Evolutionary conservation across 2,888 invertebrate genomes (phyloP).

Genomic region (Adela reaumurella): DNA sequence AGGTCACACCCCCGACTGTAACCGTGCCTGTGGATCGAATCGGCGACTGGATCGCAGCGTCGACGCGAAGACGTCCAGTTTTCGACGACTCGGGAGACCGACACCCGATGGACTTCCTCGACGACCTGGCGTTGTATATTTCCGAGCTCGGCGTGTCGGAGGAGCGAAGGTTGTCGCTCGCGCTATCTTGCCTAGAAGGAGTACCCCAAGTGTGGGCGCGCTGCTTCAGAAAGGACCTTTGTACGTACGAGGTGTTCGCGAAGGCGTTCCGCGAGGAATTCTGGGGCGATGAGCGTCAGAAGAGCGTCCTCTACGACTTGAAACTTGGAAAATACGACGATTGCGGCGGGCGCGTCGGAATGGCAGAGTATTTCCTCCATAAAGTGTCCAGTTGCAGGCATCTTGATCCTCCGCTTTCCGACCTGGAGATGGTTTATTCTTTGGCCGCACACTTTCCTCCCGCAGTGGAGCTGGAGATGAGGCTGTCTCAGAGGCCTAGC

Average conservation of each 20-base stretch:
- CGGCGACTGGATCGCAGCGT: constrained; percentile 40
- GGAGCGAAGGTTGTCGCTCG: constrained; percentile 39
- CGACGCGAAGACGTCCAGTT: constrained; percentile 38
- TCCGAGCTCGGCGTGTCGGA: constrained; percentile 35
- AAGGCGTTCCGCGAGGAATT: constrained; percentile 43
- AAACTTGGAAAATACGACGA: constrained; percentile 46
- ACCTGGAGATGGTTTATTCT: constrained; percentile 46
- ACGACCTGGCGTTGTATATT: constrained; percentile 39
- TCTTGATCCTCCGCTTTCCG: constrained; percentile 42
- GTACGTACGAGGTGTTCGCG: constrained; percentile 32
- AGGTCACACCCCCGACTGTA: constrained; percentile 20
- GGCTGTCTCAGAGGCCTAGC: constrained; percentile 43
- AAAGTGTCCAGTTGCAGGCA: constrained; percentile 47
- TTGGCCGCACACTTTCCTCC: constrained; percentile 46
- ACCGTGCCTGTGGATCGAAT: constrained; percentile 35
- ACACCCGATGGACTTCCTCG: constrained; percentile 48
- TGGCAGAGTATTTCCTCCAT: constrained; percentile 48
- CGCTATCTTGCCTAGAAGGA: constrained; percentile 44
- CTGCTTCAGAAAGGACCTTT: constrained; percentile 40
- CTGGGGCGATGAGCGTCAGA: constrained; percentile 45
- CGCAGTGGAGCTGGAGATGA: constrained; percentile 43
- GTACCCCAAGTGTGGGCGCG: constrained; percentile 47
- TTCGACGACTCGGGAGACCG: constrained; percentile 41
- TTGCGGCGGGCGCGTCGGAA: constrained; percentile 28
- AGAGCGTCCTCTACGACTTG: constrained; percentile 42